Evolutionary conservation across 92 coral and sea anemone species (phyloP).

Genomic region (Epizoanthus rinbou): DNA sequence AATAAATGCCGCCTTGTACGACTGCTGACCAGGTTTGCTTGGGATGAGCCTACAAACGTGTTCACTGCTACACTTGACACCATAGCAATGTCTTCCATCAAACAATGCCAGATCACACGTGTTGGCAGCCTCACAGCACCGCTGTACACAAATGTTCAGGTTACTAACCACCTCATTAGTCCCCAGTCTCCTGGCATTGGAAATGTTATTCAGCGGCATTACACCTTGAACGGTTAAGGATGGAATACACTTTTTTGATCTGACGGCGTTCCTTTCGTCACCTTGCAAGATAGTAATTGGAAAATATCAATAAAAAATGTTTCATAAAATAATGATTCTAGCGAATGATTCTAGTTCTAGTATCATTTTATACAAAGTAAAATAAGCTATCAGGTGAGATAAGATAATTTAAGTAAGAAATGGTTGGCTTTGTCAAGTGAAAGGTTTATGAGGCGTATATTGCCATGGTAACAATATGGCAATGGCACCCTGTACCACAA

Average conservation of each 20-base stretch:
- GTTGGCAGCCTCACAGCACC: conserved; percentile 43
- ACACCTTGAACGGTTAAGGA: conserved; percentile 26
- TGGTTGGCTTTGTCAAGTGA: no score
- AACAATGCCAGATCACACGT: conserved; percentile 53
- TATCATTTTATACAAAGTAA: no score
- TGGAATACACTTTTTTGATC: conserved; percentile 10
- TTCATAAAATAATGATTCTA: no score
- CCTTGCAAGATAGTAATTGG: neutral
- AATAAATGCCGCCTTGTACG: conserved; percentile 48
- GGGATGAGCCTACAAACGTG: conserved; percentile 45
- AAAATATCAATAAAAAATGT: no score
- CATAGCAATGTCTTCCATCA: conserved; percentile 51
- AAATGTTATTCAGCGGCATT: neutral
- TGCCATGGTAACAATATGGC: no score
- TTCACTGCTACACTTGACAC: conserved; percentile 44
- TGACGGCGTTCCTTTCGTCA: neutral
- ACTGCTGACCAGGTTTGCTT: conserved; percentile 39
- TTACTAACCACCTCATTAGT: conserved; percentile 13
- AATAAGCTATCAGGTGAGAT: no score
- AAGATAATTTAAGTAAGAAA: no score
- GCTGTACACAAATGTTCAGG: conserved; percentile 22
- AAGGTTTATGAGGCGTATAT: no score
- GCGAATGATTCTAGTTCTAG: no score
- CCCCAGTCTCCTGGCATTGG: neutral
- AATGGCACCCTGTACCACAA: no score